Percentiles rank a stretch among this genome's conserved stretches.
These are phyloP conservation scores for Plebejus anna DNA, from an alignment of 2,888 invertebrate genomes.

Conservation along the genomic window DNA sequence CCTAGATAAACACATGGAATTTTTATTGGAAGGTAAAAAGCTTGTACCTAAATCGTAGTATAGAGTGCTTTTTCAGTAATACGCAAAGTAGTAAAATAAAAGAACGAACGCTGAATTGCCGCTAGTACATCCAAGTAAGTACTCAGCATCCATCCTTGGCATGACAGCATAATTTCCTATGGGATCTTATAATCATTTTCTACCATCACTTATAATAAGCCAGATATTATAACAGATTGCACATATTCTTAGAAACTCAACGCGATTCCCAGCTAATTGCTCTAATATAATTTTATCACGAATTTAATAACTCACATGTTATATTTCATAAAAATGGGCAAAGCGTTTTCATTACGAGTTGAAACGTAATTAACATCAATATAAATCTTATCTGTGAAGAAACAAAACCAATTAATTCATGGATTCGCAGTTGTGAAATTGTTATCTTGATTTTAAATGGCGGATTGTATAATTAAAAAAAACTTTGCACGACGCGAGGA, in stretches of 20 bases:
- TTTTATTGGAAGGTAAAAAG: too few relatives aligned
- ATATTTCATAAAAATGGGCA: background rate
- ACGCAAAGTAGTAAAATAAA: too few relatives aligned
- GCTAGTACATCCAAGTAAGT: too few relatives aligned
- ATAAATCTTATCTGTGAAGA: constrained; percentile 17
- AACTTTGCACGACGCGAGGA: background rate
- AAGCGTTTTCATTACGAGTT: background rate
- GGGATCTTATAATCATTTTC: too few relatives aligned
- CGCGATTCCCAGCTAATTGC: background rate
- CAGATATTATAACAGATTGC: too few relatives aligned
- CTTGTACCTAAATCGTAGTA: too few relatives aligned
- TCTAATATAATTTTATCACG: constrained; percentile 1
- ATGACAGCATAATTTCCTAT: too few relatives aligned
- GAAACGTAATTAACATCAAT: background rate
- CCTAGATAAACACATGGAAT: too few relatives aligned
- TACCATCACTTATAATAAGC: too few relatives aligned
- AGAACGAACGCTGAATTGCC: too few relatives aligned
- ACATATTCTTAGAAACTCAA: background rate
- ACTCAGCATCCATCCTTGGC: too few relatives aligned
- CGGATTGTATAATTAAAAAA: background rate
- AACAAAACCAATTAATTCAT: background rate
- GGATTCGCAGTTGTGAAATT: constrained; percentile 1
- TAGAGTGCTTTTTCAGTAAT: too few relatives aligned
- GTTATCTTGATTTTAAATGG: background rate
- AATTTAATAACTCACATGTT: background rate